phyloP scores from a whole-genome alignment of 2,797 vertebrate genomes.

The Micromesistius poutassou region DNA sequence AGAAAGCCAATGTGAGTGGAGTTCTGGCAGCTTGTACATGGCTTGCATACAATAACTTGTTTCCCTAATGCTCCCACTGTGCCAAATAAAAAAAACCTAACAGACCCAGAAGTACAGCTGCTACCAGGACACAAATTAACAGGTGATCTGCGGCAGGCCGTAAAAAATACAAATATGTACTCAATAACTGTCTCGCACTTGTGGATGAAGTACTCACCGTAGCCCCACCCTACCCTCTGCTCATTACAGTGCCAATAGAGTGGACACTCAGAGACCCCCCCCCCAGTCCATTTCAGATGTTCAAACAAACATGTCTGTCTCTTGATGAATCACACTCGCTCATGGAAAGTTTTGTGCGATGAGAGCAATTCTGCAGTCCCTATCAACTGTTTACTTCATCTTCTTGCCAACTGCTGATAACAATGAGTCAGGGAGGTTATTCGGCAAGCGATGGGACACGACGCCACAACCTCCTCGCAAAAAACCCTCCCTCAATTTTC shows the following conservation, averaged over 20 bases:
- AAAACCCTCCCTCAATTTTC: background rate
- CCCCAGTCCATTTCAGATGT: background rate
- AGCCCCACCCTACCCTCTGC: background rate
- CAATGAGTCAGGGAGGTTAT: background rate
- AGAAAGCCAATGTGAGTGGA: background rate
- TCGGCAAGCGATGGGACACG: background rate
- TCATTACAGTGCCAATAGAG: background rate
- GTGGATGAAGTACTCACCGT: background rate
- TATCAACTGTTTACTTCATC: background rate
- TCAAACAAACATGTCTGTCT: conserved; percentile 8
- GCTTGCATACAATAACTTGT: background rate
- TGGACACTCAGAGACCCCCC: background rate
- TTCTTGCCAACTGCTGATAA: conserved; percentile 5
- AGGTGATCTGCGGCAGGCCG: too few relatives aligned
- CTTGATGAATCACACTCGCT: conserved; percentile 10
- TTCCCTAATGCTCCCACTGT: background rate
- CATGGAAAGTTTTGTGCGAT: background rate
- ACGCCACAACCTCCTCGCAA: background rate
- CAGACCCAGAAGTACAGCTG: background rate
- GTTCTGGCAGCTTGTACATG: background rate
- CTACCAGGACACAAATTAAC: background rate
- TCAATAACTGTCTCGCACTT: background rate
- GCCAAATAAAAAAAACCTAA: background rate
- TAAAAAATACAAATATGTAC: background rate
- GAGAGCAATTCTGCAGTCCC: conserved; percentile 3